These are phyloP conservation scores for Drosophila dunni DNA, from an alignment of 1,140 invertebrate genomes.

Conservation along the genomic window DNA sequence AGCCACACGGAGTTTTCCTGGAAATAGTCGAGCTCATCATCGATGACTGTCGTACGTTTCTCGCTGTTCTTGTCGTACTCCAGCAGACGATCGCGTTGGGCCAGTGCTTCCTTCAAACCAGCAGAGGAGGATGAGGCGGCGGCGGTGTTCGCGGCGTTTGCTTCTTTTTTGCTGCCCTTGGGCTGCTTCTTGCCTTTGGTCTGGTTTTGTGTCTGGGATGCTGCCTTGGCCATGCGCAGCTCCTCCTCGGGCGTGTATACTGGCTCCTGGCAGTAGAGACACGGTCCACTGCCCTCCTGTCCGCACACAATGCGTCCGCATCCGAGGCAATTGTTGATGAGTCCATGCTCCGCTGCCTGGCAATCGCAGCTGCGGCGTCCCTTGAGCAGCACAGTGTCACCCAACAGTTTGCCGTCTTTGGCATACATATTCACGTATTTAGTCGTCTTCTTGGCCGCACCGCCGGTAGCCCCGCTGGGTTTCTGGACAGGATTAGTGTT, in stretches of 20 bases:
- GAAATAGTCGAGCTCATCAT: slow-evolving; percentile 98
- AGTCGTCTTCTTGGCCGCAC: slow-evolving; percentile 88
- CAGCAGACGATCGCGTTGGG: slow-evolving; percentile 92
- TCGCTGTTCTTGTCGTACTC: slow-evolving; percentile 95
- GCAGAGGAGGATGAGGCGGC: not conserved
- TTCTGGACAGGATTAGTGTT: not conserved
- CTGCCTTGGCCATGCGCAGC: slow-evolving; percentile 46
- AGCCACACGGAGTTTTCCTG: slow-evolving; percentile 92
- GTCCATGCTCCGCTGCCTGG: slow-evolving; percentile 94
- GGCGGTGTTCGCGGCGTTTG: no score
- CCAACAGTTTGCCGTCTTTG: slow-evolving; percentile 88
- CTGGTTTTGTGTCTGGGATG: slow-evolving; percentile 8
- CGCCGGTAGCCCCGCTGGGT: not conserved
- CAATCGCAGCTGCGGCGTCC: slow-evolving; percentile 95
- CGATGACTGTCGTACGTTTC: slow-evolving; percentile 94
- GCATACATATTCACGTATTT: slow-evolving; percentile 92
- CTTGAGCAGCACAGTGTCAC: slow-evolving; percentile 88
- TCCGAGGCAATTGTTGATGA: slow-evolving; percentile 96
- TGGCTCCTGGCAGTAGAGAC: slow-evolving; percentile 94
- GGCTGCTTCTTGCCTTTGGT: slow-evolving; percentile 39
- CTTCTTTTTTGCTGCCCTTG: slow-evolving; percentile 24
- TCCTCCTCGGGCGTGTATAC: slow-evolving; percentile 91
- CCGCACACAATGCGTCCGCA: slow-evolving; percentile 98
- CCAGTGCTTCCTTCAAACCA: slow-evolving; percentile 89
- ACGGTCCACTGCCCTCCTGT: slow-evolving; percentile 98